Conservation (phyloP, 2,888 invertebrate species). For the Spisula subtruncata region DNA sequence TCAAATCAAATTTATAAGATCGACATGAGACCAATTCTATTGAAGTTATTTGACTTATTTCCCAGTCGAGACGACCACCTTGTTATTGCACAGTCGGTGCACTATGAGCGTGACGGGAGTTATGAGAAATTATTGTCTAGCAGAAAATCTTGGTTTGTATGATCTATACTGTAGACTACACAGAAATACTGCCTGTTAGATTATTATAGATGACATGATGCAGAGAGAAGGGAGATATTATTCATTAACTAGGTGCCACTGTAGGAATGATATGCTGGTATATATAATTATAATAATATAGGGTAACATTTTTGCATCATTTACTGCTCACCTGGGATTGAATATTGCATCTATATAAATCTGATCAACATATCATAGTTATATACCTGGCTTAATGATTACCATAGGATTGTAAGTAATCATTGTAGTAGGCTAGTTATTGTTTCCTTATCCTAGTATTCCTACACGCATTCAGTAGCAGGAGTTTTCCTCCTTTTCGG, state of each 20-base stretch:
- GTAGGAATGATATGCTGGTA: not conserved
- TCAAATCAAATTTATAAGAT: too few species aligned
- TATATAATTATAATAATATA: not conserved
- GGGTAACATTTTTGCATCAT: not conserved
- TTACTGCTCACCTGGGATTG: conserved; percentile 8
- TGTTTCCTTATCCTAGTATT: too few species aligned
- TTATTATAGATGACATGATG: not conserved
- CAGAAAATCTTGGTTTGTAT: too few species aligned
- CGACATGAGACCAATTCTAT: too few species aligned
- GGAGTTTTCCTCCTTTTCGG: too few species aligned
- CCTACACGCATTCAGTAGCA: too few species aligned
- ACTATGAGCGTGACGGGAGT: too few species aligned
- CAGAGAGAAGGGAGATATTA: conserved; percentile 15
- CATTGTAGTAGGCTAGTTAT: too few species aligned
- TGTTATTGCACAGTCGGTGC: too few species aligned
- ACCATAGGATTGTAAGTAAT: not conserved
- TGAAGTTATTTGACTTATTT: too few species aligned
- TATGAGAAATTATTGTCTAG: too few species aligned
- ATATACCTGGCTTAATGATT: not conserved
- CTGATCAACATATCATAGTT: not conserved
- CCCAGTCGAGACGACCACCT: too few species aligned
- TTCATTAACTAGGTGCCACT: not conserved
- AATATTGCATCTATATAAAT: not conserved
- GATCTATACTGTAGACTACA: not conserved
- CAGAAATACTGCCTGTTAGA: not conserved